Conservation (phyloP, 2,113 vertebrate genomes). For the Galemys pyrenaicus region DNA sequence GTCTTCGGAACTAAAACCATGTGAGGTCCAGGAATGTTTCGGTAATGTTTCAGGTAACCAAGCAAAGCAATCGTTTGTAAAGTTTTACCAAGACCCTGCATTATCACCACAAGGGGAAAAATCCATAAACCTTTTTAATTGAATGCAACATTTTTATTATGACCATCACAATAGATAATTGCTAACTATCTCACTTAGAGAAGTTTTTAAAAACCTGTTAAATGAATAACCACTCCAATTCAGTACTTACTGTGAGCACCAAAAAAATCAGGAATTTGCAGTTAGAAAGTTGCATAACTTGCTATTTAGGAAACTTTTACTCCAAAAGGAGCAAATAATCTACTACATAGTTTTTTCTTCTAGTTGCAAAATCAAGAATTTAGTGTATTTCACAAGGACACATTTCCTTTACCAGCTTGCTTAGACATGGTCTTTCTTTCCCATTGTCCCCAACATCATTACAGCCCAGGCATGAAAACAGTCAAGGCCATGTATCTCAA, state of each 20-base stretch:
- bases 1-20: slow-evolving; percentile 96
- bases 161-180: slow-evolving; percentile 27
- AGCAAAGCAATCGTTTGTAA: slow-evolving; percentile 93
- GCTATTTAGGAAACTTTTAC: background rate
- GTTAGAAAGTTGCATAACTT: background rate
- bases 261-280: slow-evolving; percentile 28
- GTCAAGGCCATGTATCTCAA: slow-evolving; percentile 28
- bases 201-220: slow-evolving; percentile 29
- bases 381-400: slow-evolving; percentile 2
- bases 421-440: slow-evolving; percentile 11
- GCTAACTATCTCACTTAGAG: background rate
- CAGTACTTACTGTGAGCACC: slow-evolving; percentile 19
- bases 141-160: slow-evolving; percentile 50
- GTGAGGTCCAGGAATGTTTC: slow-evolving; percentile 93
- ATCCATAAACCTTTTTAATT: slow-evolving; percentile 11
- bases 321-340: slow-evolving; percentile 28
- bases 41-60: slow-evolving; percentile 93
- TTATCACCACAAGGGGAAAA: slow-evolving; percentile 64
- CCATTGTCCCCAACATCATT: slow-evolving; percentile 9
- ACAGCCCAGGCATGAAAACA: slow-evolving; percentile 27
- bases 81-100: slow-evolving; percentile 93
- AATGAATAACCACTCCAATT: slow-evolving; percentile 19
- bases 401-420: slow-evolving; percentile 44
- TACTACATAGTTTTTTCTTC: slow-evolving; percentile 28
- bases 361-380: slow-evolving; percentile 20